phyloP scores from a whole-genome alignment of 37 sponge, comb jelly and placozoan species.

The Cliona cf. orientalis region DNA sequence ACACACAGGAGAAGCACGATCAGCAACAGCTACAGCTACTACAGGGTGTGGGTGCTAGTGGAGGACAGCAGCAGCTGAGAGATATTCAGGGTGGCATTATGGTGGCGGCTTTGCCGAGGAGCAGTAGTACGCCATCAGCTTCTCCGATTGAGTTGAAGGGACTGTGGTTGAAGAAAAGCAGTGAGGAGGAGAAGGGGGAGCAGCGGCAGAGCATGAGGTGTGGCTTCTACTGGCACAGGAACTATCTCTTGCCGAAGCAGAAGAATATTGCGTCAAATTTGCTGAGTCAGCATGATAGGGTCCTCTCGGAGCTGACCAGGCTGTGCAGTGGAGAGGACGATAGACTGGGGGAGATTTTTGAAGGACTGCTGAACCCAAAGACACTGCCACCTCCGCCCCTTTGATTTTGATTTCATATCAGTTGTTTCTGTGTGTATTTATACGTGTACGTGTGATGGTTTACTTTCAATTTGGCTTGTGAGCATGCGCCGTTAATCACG shows the following conservation, averaged over 20 bases:
- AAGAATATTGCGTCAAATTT: slow-evolving; percentile 9
- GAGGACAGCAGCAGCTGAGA: not conserved
- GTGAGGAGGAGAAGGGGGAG: no score
- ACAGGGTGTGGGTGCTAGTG: no score
- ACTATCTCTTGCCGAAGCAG: slow-evolving; percentile 26
- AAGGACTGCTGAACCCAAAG: not conserved
- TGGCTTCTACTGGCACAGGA: slow-evolving; percentile 53
- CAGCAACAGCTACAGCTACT: no score
- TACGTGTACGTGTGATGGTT: slow-evolving; percentile 12
- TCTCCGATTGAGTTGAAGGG: not conserved
- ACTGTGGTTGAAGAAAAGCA: not conserved
- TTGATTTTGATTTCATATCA: not conserved
- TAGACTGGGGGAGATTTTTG: not conserved
- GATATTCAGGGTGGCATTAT: not conserved
- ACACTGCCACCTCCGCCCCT: no score
- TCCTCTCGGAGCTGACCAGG: not conserved
- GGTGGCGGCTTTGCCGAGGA: not conserved
- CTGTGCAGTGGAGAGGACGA: not conserved
- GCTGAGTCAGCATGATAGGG: slow-evolving; percentile 9
- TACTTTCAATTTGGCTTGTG: not conserved
- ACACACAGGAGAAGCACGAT: no score
- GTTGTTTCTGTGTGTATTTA: slow-evolving; percentile 4
- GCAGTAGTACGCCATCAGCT: not conserved
- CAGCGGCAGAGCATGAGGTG: not conserved
- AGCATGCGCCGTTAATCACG: not conserved